Conservation (phyloP, 2,888 invertebrate species). For the Anticlea derivata region DNA sequence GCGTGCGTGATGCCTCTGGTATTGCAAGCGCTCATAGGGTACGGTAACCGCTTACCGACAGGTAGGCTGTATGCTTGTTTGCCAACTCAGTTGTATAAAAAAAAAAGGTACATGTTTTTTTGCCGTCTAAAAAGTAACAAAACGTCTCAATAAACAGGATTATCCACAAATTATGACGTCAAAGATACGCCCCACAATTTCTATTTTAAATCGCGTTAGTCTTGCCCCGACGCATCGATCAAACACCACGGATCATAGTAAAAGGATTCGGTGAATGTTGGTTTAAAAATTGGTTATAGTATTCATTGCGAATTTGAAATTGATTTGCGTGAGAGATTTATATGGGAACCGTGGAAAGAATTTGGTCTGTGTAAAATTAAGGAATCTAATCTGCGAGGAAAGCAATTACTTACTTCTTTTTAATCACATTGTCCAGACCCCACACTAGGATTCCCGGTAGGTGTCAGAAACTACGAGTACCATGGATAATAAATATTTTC, state of each 20-base stretch:
- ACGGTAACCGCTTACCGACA: too few species aligned
- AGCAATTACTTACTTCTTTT: too few species aligned
- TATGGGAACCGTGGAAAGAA: constrained; percentile 53
- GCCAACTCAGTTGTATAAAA: not conserved
- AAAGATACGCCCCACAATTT: constrained; percentile 17
- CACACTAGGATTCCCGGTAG: too few species aligned
- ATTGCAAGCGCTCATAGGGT: too few species aligned
- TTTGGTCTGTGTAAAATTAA: constrained; percentile 32
- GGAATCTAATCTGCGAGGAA: constrained; percentile 20
- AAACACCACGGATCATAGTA: constrained; percentile 54
- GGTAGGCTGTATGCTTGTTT: too few species aligned
- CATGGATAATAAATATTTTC: too few species aligned
- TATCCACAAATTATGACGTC: constrained; percentile 20
- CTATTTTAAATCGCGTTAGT: constrained; percentile 51
- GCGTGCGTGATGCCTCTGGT: too few species aligned
- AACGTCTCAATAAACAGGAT: constrained; percentile 12
- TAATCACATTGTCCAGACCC: too few species aligned
- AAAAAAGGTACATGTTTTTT: not conserved
- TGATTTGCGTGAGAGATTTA: constrained; percentile 70
- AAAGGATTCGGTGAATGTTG: constrained; percentile 68
- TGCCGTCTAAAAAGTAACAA: not conserved
- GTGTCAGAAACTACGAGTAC: too few species aligned
- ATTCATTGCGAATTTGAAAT: constrained; percentile 65
- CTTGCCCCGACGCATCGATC: constrained; percentile 59
- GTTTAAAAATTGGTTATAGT: constrained; percentile 73